A percentile compares a stretch with the other conserved stretches of the same genome.
These are phyloP conservation scores for Mormyrus proboscirostris DNA, from an alignment of 2,797 vertebrate genomes.

Conservation along the genomic window DNA sequence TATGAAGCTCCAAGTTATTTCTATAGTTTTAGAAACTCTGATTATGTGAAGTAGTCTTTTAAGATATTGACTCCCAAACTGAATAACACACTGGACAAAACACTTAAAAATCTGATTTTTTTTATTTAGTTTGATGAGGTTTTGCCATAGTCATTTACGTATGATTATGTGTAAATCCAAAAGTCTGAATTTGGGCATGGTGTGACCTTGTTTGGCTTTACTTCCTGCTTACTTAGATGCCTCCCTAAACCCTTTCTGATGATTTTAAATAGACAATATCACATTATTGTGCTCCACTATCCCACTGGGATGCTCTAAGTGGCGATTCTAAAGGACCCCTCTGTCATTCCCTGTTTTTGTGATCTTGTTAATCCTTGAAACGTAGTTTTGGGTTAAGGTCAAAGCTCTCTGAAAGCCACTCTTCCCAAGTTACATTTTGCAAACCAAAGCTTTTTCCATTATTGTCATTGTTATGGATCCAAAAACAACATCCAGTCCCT, in stretches of 20 bases:
- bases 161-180: background rate
- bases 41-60: conserved; percentile 4
- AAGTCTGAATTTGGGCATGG: background rate
- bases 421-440: background rate
- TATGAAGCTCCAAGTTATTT: conserved; percentile 3
- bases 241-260: background rate
- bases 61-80: conserved; percentile 15
- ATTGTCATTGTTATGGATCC: background rate
- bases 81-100: conserved; percentile 20
- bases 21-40: conserved; percentile 10
- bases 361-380: background rate
- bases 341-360: background rate
- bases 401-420: background rate
- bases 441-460: background rate
- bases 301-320: background rate
- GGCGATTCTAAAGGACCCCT: background rate
- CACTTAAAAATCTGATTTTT: background rate
- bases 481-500: background rate
- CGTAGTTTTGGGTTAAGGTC: background rate
- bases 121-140: background rate
- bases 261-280: background rate
- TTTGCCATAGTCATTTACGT: background rate
- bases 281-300: background rate
- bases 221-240: background rate
- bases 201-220: background rate